phyloP scores from a whole-genome alignment of 1,140 invertebrate genomes.

The Euura lappo region DNA sequence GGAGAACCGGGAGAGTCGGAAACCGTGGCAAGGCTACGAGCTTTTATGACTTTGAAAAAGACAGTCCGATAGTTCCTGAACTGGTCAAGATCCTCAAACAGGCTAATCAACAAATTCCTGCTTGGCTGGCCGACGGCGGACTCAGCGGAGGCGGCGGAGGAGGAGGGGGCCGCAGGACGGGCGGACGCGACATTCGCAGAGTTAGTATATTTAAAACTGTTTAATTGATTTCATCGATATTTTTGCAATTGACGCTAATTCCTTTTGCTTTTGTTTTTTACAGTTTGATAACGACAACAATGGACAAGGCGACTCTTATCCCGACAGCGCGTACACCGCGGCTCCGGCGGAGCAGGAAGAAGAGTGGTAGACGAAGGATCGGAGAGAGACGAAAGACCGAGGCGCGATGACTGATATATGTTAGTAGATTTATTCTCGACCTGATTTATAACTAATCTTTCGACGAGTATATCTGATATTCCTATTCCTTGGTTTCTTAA shows the following conservation, averaged over 20 bases:
- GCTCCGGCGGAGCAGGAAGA: slow-evolving; percentile 36
- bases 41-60: slow-evolving; percentile 77
- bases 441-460: too few species aligned
- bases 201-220: slow-evolving; percentile 29
- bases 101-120: slow-evolving; percentile 69
- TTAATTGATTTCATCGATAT: too few species aligned
- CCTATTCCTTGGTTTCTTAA: too few species aligned
- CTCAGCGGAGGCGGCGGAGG: slow-evolving; percentile 48
- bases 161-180: slow-evolving; percentile 50
- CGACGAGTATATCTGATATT: too few species aligned
- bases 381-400: background rate
- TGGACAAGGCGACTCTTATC: slow-evolving; percentile 13
- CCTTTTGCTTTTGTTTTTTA: slow-evolving; percentile 12
- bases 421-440: too few species aligned
- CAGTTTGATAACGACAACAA: slow-evolving; percentile 28
- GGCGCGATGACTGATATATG: too few species aligned
- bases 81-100: slow-evolving; percentile 76
- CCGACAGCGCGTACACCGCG: slow-evolving; percentile 2
- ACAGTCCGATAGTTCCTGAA: slow-evolving; percentile 67
- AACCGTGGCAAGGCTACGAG: slow-evolving; percentile 89
- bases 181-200: slow-evolving; percentile 62
- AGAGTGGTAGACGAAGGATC: slow-evolving; percentile 32
- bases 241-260: slow-evolving; percentile 4
- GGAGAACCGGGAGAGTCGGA: slow-evolving; percentile 91
- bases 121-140: slow-evolving; percentile 61